A percentile compares a stretch with the other conserved stretches of the same genome.
These are phyloP conservation scores for Kryptolebias ocellatus DNA, from an alignment of 2,797 vertebrate species.

Conservation along the genomic window DNA sequence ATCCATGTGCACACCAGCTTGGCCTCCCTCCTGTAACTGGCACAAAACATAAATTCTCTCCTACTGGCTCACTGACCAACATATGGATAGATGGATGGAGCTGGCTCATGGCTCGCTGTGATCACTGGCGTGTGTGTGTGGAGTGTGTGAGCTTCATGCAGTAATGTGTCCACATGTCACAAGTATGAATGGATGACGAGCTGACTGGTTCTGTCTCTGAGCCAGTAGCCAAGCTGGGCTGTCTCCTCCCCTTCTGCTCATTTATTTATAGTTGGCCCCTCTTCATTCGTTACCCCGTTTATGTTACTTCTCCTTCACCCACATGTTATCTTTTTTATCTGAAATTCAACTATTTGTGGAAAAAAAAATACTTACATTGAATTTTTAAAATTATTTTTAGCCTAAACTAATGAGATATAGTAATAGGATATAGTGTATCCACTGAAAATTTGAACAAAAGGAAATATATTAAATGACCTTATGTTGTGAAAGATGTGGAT, in stretches of 20 bases:
- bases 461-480: too few species aligned
- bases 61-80: slow-evolving; percentile 67
- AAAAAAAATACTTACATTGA: background rate
- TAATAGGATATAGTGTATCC: too few species aligned
- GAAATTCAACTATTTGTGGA: background rate
- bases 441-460: too few species aligned
- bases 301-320: slow-evolving; percentile 20
- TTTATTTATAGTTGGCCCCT: slow-evolving; percentile 45
- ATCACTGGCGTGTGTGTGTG: slow-evolving; percentile 47
- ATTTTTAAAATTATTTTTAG: too few species aligned
- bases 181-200: slow-evolving; percentile 59
- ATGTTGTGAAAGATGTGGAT: too few species aligned
- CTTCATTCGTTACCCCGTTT: slow-evolving; percentile 26
- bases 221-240: slow-evolving; percentile 60
- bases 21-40: slow-evolving; percentile 53
- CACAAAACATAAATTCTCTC: slow-evolving; percentile 48
- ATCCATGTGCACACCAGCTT: slow-evolving; percentile 50
- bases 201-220: slow-evolving; percentile 56
- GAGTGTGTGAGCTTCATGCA: slow-evolving; percentile 46
- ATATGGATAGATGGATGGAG: slow-evolving; percentile 68
- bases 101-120: slow-evolving; percentile 40
- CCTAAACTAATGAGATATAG: too few species aligned
- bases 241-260: slow-evolving; percentile 59
- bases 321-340: slow-evolving; percentile 25
- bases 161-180: slow-evolving; percentile 66